Evolutionary conservation across 1,140 invertebrate species (phyloP).

Genomic region (Eupeodes corollae): DNA sequence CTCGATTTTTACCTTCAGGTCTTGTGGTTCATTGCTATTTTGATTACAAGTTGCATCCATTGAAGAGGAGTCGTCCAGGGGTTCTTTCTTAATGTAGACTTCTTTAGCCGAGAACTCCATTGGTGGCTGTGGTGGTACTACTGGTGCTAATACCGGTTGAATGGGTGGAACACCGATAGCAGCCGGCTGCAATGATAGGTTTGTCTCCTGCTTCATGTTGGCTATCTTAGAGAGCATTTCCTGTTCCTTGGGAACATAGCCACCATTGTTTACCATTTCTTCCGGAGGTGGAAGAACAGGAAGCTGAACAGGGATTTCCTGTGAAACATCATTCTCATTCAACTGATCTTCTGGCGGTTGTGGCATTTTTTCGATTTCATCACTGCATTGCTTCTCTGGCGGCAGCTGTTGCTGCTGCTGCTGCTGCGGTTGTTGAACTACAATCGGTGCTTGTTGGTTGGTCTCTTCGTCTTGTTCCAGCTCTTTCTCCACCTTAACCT

Average conservation of each 20-base stretch:
- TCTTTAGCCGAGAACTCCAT: neutral
- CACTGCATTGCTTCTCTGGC: neutral
- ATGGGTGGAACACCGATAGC: constrained; percentile 17
- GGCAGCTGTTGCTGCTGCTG: neutral
- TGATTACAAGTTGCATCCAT: constrained; percentile 35
- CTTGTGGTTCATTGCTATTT: constrained; percentile 35
- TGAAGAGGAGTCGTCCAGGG: constrained; percentile 30
- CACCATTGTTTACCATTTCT: constrained; percentile 18
- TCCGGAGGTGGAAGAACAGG: constrained; percentile 4
- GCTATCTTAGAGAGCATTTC: constrained; percentile 34
- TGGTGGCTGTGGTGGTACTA: constrained; percentile 19
- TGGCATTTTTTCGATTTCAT: constrained; percentile 5
- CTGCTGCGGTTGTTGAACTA: constrained; percentile 4
- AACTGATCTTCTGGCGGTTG: constrained; percentile 29
- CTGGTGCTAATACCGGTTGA: constrained; percentile 17
- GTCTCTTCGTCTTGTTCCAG: constrained; percentile 24
- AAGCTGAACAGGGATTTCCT: constrained; percentile 27
- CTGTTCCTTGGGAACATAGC: constrained; percentile 19
- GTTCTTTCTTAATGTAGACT: constrained; percentile 37
- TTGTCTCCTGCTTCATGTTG: constrained; percentile 32
- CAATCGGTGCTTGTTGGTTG: constrained; percentile 28
- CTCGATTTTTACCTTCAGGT: constrained; percentile 36
- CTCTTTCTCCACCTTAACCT: neutral
- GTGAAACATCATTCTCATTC: constrained; percentile 29
- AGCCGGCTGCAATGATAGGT: constrained; percentile 11